Conservation (phyloP, 2,888 invertebrate species). For the Nymphalis polychloros region DNA sequence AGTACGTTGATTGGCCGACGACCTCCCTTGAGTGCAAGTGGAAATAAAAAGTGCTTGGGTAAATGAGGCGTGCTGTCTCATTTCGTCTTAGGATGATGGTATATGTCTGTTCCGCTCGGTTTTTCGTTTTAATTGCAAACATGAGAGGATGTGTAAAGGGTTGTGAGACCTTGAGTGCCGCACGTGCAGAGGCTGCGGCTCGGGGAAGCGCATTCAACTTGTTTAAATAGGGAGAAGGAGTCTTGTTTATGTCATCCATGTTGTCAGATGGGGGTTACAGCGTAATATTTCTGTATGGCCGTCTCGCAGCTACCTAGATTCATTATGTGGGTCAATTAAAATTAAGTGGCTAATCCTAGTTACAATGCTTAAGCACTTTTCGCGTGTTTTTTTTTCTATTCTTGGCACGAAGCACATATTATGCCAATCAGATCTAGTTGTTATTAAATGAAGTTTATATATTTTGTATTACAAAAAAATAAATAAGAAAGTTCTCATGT, state of each 20-base stretch:
- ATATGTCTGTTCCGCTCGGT: constrained; percentile 61
- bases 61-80: constrained; percentile 74
- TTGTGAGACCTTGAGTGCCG: constrained; percentile 78
- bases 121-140: constrained; percentile 81
- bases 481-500: no score
- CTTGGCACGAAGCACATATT: background rate
- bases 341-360: constrained; percentile 30
- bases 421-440: background rate
- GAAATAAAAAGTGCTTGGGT: constrained; percentile 79
- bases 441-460: no score
- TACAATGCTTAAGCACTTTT: constrained; percentile 26
- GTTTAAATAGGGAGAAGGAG: constrained; percentile 68
- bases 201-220: constrained; percentile 71
- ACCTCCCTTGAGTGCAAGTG: constrained; percentile 74
- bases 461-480: no score
- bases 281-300: constrained; percentile 42
- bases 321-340: constrained; percentile 49
- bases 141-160: constrained; percentile 78
- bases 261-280: constrained; percentile 47
- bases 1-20: constrained; percentile 81
- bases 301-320: constrained; percentile 40
- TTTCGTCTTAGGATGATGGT: constrained; percentile 53
- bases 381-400: constrained; percentile 5
- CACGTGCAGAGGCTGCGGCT: constrained; percentile 68
- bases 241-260: constrained; percentile 66